Conservation (phyloP, 2,888 invertebrate genomes). For the Drosophila pegasa region DNA sequence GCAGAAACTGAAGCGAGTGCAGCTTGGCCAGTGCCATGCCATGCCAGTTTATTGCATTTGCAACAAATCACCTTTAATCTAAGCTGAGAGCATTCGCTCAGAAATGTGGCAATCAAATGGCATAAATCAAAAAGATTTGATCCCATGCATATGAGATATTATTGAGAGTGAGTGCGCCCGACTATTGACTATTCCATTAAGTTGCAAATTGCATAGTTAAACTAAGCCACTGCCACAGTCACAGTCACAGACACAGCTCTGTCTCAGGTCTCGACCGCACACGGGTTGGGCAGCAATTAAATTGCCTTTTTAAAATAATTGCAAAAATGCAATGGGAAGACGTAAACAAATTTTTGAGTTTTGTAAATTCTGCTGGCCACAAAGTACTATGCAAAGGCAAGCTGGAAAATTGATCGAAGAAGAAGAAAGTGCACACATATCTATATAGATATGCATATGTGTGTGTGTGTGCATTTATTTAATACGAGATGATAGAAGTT, state of each 20-base stretch:
- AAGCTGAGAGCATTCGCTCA: slow-evolving; percentile 19
- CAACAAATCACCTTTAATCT: slow-evolving; percentile 34
- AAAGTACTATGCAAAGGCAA: slow-evolving; percentile 51
- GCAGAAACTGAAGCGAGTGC: not conserved
- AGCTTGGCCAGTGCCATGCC: not conserved
- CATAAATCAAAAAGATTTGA: slow-evolving; percentile 56
- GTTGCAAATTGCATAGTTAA: slow-evolving; percentile 53
- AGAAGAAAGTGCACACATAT: slow-evolving; percentile 9
- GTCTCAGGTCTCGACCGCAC: slow-evolving; percentile 4
- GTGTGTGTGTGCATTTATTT: slow-evolving; percentile 39
- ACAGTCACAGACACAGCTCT: slow-evolving; percentile 3
- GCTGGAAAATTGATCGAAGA: slow-evolving; percentile 60
- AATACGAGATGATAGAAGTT: slow-evolving; percentile 53
- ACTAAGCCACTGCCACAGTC: slow-evolving; percentile 20
- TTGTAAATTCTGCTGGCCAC: slow-evolving; percentile 52
- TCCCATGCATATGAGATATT: slow-evolving; percentile 23
- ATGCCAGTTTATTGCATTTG: slow-evolving; percentile 28
- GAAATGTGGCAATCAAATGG: slow-evolving; percentile 33
- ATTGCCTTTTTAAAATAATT: slow-evolving; percentile 72
- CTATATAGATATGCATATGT: slow-evolving; percentile 18
- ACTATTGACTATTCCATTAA: slow-evolving; percentile 50
- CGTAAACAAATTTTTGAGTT: slow-evolving; percentile 54
- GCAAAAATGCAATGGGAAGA: slow-evolving; percentile 58
- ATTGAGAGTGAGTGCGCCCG: slow-evolving; percentile 17
- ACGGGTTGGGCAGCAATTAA: slow-evolving; percentile 58